These are phyloP conservation scores for Pogonophryne albipinna DNA, from an alignment of 2,797 vertebrate species.

Conservation along the genomic window DNA sequence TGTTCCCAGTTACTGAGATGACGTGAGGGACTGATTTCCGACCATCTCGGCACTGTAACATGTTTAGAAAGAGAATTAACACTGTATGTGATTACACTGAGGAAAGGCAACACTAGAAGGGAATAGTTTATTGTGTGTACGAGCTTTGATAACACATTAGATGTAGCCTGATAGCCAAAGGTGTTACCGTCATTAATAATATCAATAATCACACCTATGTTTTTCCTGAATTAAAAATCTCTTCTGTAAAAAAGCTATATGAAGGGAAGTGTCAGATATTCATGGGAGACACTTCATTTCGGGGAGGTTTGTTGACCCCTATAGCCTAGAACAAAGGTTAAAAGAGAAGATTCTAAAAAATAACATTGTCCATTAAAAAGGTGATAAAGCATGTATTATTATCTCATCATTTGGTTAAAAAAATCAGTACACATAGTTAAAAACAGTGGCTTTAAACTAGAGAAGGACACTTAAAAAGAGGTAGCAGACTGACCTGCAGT, in stretches of 20 bases:
- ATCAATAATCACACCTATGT: too few species aligned
- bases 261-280: too few species aligned
- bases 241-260: too few species aligned
- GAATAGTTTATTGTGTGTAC: neutral
- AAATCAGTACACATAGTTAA: neutral
- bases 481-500: constrained; percentile 81
- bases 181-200: too few species aligned
- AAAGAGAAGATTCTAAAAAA: too few species aligned
- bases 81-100: neutral
- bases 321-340: too few species aligned
- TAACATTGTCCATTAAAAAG: too few species aligned
- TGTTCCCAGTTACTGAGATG: constrained; percentile 87
- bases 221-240: too few species aligned
- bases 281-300: too few species aligned
- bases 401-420: too few species aligned
- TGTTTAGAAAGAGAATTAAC: neutral
- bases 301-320: too few species aligned
- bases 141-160: neutral
- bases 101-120: neutral
- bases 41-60: constrained; percentile 88
- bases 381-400: too few species aligned
- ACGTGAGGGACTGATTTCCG: constrained; percentile 89
- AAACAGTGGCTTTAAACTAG: neutral
- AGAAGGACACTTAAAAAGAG: neutral
- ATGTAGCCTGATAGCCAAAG: neutral